Evolutionary conservation across 1,140 invertebrate genomes (phyloP), one percentile per base, ranked within the genome.

Genomic region (Bombus pascuorum): DNA sequence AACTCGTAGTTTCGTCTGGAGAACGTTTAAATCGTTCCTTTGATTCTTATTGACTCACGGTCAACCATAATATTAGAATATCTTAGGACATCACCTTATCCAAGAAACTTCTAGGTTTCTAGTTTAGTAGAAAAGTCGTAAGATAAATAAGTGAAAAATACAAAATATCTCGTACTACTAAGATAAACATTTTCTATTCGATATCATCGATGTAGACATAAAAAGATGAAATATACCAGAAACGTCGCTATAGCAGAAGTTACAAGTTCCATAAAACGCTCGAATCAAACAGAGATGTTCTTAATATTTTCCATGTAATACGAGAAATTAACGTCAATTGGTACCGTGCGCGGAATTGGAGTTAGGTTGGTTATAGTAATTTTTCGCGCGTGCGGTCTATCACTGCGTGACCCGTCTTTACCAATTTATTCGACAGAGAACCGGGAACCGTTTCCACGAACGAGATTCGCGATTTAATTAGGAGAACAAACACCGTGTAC

Each of bases 381-480:
- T 72, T 72, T 47, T 47, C 37, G 10, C 1, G 22, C 2, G 10
- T 0, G 1, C 18, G 12, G 3, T 39, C 37, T 53, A 8, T 18
- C 47, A 53, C 47, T 0, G 6, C 5, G 18, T 53, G 34, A 18
- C 8, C 42, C 47, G 73, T 25, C 74, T 65, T 73, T 32, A 39
- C 18, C 42, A 72, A 83, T 81, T 68, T 25, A 25, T 68, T 74
- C 59, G 39, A 65, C 28, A 39, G 42, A 39, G 47, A 82, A 47
- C n/a, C 34, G 37, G 53, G 15, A 22, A 25, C 15, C 37, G 6
- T 62, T 73, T 37, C 57, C 32, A 37, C 47, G 57, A 15, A 68
- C 34, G 70, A n/a, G n/a, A 15, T 12, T 39, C 70, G 18, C 34
- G 59, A 85, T 85, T 85, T 81, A 81, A 85, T 85, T 85, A 81